Conservation (phyloP, 2,797 vertebrate genomes). For the Falco novaeseelandiae region DNA sequence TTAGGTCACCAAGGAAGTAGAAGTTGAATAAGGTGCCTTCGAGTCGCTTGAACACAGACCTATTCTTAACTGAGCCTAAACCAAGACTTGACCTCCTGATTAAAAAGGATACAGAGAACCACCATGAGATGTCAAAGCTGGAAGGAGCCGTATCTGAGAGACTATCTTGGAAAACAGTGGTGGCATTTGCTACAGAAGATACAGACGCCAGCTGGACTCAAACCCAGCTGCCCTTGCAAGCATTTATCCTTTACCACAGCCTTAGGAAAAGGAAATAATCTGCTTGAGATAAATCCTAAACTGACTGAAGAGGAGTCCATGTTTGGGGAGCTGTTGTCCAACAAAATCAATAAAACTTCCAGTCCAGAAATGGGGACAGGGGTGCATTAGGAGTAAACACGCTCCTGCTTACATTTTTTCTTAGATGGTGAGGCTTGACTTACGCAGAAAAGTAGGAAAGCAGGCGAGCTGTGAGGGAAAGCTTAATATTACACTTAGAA, state of each 20-base stretch:
- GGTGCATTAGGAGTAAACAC: background rate
- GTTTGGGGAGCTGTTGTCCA: background rate
- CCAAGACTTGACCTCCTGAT: background rate
- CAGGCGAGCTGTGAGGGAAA: background rate
- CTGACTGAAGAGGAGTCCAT: background rate
- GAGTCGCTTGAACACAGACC: background rate
- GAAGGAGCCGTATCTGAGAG: background rate
- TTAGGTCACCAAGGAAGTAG: conserved; percentile 21
- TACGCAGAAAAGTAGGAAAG: background rate
- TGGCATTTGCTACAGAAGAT: background rate
- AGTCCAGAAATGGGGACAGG: background rate
- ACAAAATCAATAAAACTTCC: background rate
- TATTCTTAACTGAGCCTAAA: background rate
- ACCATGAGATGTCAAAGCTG: background rate
- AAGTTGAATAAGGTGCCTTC: background rate
- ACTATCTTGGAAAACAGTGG: background rate
- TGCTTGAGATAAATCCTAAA: background rate
- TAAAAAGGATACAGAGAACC: background rate
- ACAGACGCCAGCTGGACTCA: background rate
- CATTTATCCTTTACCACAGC: background rate
- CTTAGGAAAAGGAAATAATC: conserved; percentile 6
- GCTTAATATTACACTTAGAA: background rate
- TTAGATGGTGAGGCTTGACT: background rate
- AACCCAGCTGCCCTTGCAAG: background rate
- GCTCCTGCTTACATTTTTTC: background rate